phyloP scores from a whole-genome alignment of 2,113 vertebrate species.

The Notechis scutatus region DNA sequence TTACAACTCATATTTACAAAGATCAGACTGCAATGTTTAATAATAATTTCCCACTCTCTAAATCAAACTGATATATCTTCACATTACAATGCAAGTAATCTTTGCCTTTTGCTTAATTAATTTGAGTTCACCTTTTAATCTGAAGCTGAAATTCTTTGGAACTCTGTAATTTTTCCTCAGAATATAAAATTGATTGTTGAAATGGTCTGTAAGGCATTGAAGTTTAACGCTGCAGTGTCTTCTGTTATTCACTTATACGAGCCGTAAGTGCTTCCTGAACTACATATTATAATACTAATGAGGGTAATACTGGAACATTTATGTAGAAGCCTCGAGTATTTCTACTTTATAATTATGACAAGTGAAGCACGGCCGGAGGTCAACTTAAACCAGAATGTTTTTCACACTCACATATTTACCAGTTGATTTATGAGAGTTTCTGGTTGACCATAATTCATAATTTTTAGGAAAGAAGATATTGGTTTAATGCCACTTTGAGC shows the following conservation, averaged over 20 bases:
- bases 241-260: conserved; percentile 52
- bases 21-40: conserved; percentile 42
- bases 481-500: conserved; percentile 22
- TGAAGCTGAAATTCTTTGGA: conserved; percentile 43
- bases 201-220: conserved; percentile 49
- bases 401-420: conserved; percentile 61
- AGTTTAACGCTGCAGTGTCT: conserved; percentile 48
- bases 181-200: conserved; percentile 48
- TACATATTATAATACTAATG: conserved; percentile 51
- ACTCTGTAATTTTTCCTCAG: conserved; percentile 29
- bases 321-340: conserved; percentile 58
- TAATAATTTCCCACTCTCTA: conserved; percentile 29
- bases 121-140: conserved; percentile 50
- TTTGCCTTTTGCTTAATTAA: conserved; percentile 44
- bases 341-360: conserved; percentile 68
- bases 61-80: conserved; percentile 38
- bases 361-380: conserved; percentile 68
- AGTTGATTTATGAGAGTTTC: conserved; percentile 49
- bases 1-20: conserved; percentile 49
- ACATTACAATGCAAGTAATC: conserved; percentile 48
- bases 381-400: conserved; percentile 58
- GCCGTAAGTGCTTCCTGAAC: conserved; percentile 57
- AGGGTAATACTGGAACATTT: conserved; percentile 53
- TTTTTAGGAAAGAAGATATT: conserved; percentile 40
- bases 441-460: conserved; percentile 35